These are phyloP conservation scores for Ectropis crepuscularia DNA, from an alignment of 2,888 invertebrate species.

Conservation along the genomic window DNA sequence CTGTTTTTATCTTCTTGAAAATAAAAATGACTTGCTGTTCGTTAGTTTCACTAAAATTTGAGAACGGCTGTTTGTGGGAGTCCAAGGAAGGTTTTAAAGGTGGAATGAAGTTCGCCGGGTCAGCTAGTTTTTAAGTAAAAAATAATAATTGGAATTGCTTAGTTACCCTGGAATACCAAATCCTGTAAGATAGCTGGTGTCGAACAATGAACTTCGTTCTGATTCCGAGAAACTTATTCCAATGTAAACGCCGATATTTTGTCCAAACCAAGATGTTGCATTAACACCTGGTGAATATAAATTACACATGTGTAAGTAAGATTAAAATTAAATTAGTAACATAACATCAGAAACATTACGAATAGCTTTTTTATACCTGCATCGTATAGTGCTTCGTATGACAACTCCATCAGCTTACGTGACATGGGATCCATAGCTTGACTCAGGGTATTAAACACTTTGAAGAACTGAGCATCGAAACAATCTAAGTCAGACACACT, in stretches of 20 bases:
- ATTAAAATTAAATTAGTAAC: background rate
- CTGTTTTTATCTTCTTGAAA: too few relatives aligned
- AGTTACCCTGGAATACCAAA: conserved; percentile 43
- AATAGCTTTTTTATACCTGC: conserved; percentile 45
- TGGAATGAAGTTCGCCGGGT: too few relatives aligned
- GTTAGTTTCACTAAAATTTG: too few relatives aligned
- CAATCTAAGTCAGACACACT: conserved; percentile 85
- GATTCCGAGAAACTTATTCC: conserved; percentile 82
- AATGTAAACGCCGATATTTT: conserved; percentile 70
- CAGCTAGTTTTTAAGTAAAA: too few relatives aligned
- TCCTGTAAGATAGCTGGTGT: conserved; percentile 22
- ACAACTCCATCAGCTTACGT: conserved; percentile 53
- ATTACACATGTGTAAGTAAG: background rate
- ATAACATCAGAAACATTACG: background rate
- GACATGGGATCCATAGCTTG: conserved; percentile 50
- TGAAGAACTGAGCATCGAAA: conserved; percentile 87
- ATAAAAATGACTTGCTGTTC: too few relatives aligned
- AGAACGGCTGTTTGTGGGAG: too few relatives aligned
- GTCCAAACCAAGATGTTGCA: conserved; percentile 79
- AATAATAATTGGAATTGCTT: background rate
- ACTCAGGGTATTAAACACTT: conserved; percentile 76
- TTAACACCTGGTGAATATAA: conserved; percentile 68
- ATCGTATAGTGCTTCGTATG: conserved; percentile 57
- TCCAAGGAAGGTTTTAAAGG: too few relatives aligned
- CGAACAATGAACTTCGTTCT: conserved; percentile 73